phyloP scores from a whole-genome alignment of 2,888 invertebrate genomes.

The Trisateles emortualis region DNA sequence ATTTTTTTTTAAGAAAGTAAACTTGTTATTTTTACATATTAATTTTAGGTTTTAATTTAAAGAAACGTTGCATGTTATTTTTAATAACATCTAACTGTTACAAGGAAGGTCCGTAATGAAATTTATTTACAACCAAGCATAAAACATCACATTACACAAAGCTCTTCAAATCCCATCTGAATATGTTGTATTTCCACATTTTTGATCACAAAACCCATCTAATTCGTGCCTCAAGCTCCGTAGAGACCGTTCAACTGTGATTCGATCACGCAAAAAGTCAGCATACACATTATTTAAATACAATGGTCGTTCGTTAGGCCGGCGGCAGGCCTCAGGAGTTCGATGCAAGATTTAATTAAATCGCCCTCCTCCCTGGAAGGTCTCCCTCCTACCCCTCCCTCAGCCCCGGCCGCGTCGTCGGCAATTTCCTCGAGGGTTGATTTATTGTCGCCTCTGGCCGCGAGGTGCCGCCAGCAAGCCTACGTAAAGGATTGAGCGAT shows the following conservation, averaged over 20 bases:
- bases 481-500: conserved; percentile 78
- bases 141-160: not conserved
- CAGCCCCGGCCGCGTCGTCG: conserved; percentile 64
- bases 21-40: no score
- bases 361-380: conserved; percentile 67
- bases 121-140: not conserved
- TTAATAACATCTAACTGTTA: not conserved
- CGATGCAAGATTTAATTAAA: conserved; percentile 89
- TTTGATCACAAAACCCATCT: conserved; percentile 47
- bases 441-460: conserved; percentile 83
- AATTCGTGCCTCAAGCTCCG: conserved; percentile 46
- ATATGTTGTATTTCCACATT: conserved; percentile 32
- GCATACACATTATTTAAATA: conserved; percentile 84
- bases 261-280: conserved; percentile 76
- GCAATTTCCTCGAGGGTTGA: conserved; percentile 85
- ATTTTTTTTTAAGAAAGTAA: no score
- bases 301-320: conserved; percentile 85
- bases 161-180: not conserved
- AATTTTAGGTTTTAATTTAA: no score
- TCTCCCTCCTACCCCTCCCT: conserved; percentile 38
- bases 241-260: conserved; percentile 54
- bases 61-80: no score
- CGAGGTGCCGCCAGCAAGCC: conserved; percentile 67
- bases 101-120: not conserved
- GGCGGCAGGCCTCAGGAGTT: conserved; percentile 84